Evolutionary conservation across 2,797 vertebrate genomes (phyloP).

Genomic region (Sciurus carolinensis): DNA sequence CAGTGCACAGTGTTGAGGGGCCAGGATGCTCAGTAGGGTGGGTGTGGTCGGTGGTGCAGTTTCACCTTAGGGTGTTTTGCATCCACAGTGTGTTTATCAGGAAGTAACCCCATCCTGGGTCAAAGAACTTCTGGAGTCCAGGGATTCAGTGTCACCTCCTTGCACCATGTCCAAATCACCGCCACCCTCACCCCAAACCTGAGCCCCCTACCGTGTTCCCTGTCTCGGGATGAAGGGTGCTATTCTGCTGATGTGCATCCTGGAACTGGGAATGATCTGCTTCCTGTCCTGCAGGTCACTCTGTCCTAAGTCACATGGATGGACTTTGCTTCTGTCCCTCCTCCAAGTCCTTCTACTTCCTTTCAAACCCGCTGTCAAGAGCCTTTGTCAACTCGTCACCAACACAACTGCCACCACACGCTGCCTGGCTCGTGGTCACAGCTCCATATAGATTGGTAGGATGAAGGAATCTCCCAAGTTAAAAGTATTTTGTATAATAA

Average conservation of each 20-base stretch:
- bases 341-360: not conserved
- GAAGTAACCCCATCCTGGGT: no score
- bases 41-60: not conserved
- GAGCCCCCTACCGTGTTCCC: not conserved
- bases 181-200: not conserved
- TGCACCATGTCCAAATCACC: rapidly evolving
- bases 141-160: not conserved
- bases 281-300: not conserved
- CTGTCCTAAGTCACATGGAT: not conserved
- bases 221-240: not conserved
- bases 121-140: not conserved
- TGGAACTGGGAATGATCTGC: not conserved
- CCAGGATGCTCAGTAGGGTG: not conserved
- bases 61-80: not conserved
- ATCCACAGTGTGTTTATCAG: not conserved
- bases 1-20: not conserved
- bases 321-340: not conserved
- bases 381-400: not conserved
- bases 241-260: not conserved
- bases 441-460: not conserved
- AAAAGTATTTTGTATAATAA: not conserved
- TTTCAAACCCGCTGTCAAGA: not conserved
- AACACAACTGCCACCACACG: not conserved
- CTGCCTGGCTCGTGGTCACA: not conserved
- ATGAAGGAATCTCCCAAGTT: not conserved